Evolutionary conservation across 2,113 vertebrate species (phyloP).

Genomic region (Erinaceus europaeus): DNA sequence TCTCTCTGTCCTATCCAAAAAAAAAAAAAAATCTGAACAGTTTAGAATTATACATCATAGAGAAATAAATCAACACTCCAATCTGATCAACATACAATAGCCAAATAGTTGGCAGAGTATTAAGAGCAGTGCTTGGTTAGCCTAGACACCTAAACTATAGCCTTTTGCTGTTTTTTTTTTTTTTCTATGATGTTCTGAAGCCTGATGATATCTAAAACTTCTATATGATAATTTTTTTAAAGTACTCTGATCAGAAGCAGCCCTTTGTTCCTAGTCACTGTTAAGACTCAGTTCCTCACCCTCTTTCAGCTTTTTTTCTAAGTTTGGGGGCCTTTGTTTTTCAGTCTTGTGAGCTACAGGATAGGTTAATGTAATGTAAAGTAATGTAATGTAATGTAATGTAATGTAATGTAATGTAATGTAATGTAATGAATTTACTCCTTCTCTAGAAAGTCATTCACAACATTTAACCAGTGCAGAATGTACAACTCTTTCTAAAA

Average conservation of each 20-base stretch:
- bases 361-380: slow-evolving; percentile 29
- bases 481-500: slow-evolving; percentile 1
- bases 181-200: slow-evolving; percentile 35
- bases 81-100: not conserved
- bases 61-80: slow-evolving; percentile 8
- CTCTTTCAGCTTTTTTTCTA: not conserved
- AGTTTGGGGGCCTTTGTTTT: not conserved
- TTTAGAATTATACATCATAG: slow-evolving; percentile 25
- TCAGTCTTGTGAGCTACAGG: not conserved
- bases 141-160: not conserved
- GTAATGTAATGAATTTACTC: not conserved
- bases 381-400: no score
- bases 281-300: not conserved
- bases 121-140: not conserved
- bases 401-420: no score
- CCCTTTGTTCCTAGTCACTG: not conserved
- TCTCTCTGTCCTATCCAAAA: no score
- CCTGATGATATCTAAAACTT: not conserved
- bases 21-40: not conserved
- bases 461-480: slow-evolving; percentile 29
- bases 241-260: not conserved
- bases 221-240: not conserved
- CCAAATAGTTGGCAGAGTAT: not conserved
- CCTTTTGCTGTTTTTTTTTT: slow-evolving; percentile 11
- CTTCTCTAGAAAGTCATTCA: slow-evolving; percentile 32